phyloP scores from a whole-genome alignment of 37 sponge, comb jelly and placozoan genomes.

The Agelas oroides region DNA sequence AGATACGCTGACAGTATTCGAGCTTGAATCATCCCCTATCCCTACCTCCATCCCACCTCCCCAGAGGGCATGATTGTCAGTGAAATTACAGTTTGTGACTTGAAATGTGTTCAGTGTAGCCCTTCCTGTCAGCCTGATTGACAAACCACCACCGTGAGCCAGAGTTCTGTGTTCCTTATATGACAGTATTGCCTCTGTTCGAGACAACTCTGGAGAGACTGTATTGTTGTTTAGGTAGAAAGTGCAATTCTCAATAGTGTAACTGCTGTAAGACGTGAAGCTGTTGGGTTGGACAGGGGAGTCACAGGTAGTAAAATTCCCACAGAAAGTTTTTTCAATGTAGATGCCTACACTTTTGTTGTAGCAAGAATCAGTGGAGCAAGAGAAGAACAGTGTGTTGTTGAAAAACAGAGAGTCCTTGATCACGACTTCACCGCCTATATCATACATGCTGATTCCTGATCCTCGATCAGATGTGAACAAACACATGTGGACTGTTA shows the following conservation, averaged over 20 bases:
- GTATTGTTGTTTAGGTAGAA: not conserved
- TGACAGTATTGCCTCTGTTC: too few species aligned
- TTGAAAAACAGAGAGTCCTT: not conserved
- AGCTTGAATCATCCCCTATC: too few species aligned
- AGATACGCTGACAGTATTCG: too few species aligned
- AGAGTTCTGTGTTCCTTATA: too few species aligned
- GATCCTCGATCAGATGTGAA: slow-evolving; percentile 14
- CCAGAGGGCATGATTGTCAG: too few species aligned
- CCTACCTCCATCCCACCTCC: too few species aligned
- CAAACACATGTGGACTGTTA: not conserved
- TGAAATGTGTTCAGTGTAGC: too few species aligned
- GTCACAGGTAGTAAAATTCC: not conserved
- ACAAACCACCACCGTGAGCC: too few species aligned
- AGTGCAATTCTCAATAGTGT: not conserved
- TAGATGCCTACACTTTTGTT: slow-evolving; percentile 5
- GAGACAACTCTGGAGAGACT: not conserved
- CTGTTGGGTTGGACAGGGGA: not conserved
- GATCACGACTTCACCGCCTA: not conserved
- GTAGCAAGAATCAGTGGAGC: not conserved
- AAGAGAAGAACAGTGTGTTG: not conserved
- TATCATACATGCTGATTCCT: slow-evolving; percentile 10
- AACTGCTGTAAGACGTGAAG: not conserved
- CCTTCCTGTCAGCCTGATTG: too few species aligned
- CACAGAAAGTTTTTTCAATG: slow-evolving; percentile 14
- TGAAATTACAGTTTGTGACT: too few species aligned